Evolutionary conservation across 1,140 invertebrate genomes (phyloP), one percentile per base, ranked within the genome.

Genomic region (Brachionus koreanus): DNA sequence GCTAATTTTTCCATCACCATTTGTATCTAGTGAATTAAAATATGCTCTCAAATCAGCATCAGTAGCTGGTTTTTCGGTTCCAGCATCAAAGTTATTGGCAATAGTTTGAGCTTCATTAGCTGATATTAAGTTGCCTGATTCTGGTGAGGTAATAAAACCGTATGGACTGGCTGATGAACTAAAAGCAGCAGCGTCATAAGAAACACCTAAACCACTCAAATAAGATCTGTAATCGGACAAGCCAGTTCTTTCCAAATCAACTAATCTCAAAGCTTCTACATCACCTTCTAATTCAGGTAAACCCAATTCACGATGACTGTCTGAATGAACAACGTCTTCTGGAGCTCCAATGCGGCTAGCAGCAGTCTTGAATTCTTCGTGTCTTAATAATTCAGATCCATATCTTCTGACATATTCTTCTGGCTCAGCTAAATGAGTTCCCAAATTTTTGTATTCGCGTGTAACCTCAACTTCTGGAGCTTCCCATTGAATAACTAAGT

Each of bases 401-500:
- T 74, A 52, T 49, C 52, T 65, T 52, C 57, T 33, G 19, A 82
- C 29, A 16, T 82, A 82, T 10, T 37, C 67, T 61, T 72, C 29
- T 10, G 82, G 82, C 72, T 82, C 33, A 16, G 43, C 82, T 39
- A 29, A 25, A 25, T 49, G 57, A 43, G 16, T 57, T 69, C 82
- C 82, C 33, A 82, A 57, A n/a, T 77, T 76, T 63, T 49, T 42
- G 19, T 46, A 52, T 23, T 76, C 43, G 25, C 65, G 67, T 0
- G 19, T 43, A 13, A 83, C 49, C 46, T 83, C 57, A 65, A 77
- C 82, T 63, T 83, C 49, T 67, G 82, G 46, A 25, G 46, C 12
- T 25, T 75, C 49, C 82, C 82, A 83, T 67, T 83, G 49, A 23
- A 83, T 76, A 5, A 83, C 46, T 37, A 79, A 79, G 25, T 79